Base-by-base conservation (phyloP, 2,113 vertebrate genomes). In the Cinclus mexicanus region DNA sequence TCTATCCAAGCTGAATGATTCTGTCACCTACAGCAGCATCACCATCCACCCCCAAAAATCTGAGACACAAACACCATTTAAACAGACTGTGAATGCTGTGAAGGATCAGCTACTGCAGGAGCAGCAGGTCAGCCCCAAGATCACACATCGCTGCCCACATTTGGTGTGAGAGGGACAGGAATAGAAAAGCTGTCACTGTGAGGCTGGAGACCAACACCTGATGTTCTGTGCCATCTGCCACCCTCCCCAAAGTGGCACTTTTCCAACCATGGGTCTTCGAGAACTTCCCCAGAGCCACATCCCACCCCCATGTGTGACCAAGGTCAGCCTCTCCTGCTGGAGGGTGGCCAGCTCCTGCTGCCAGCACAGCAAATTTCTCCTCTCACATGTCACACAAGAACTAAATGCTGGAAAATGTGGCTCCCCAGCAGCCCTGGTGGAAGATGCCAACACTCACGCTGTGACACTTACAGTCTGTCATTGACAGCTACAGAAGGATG, bases 231-330 rank as follows among this genome's bases (percentile, higher is more conserved):
- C 87, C 68, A 87, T 56, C 90, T 93, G 87, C 59, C 59, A 52
- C 42, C 28, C 46, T 57, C 87, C 22, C 31, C 1, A 10, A 10
- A 39, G 55, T 4, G 5, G 59, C 87, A 26, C 23, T 60, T 87
- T 39, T 56, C 83, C 72, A 84, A 81, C 44, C 69, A 29, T 2
- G 4, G 29, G 56, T 18, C 60, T 92, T 42, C n/a, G 37, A 57
- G 35, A 44, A 33, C 81, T 35, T 37, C 67, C 60, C 53, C 57
- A 63, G 42, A 92, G 55, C 41, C 68, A 29, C 25, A 24, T 53
- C 85, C 42, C 72, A 22, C 41, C 10, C 12, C 57, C 68, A 14
- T 0, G 0, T 16, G 19, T 0, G 4, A 44, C 24, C 53, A 17
- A 69, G 79, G 44, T 42, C 82, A 39, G 69, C n/a, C 0, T 4